phyloP scores from a whole-genome alignment of 1,140 invertebrate species.

The Harlomillsia oculata region DNA sequence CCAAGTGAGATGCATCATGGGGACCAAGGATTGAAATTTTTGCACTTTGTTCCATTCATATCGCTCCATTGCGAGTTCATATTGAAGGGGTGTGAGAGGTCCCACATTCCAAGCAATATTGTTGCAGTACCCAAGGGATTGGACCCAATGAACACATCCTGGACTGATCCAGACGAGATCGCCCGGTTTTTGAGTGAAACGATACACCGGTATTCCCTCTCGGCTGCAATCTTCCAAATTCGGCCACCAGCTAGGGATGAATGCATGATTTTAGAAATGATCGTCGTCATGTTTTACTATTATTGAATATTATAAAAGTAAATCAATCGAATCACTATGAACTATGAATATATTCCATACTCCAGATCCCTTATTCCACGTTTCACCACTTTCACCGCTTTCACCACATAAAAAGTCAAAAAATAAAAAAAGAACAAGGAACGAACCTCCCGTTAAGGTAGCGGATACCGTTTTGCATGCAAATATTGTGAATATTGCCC shows the following conservation, averaged over 20 bases:
- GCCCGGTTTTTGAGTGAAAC: slow-evolving; percentile 50
- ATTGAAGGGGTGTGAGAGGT: slow-evolving; percentile 44
- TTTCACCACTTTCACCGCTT: neutral
- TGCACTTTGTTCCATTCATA: slow-evolving; percentile 50
- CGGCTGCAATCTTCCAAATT: slow-evolving; percentile 44
- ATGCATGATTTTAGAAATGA: too few species aligned
- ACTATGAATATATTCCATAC: too few species aligned
- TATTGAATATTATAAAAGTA: neutral
- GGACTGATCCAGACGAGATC: slow-evolving; percentile 49
- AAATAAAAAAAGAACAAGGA: neutral
- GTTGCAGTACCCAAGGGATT: slow-evolving; percentile 46
- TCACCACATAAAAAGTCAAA: neutral
- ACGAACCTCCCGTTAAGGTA: neutral
- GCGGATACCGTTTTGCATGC: slow-evolving; percentile 39
- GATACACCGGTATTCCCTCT: slow-evolving; percentile 46
- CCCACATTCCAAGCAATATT: slow-evolving; percentile 54
- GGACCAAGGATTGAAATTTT: slow-evolving; percentile 47
- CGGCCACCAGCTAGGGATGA: too few species aligned
- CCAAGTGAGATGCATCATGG: slow-evolving; percentile 39
- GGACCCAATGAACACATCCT: slow-evolving; percentile 50
- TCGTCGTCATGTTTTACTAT: slow-evolving; percentile 21
- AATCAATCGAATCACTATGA: neutral
- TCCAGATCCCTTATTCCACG: neutral
- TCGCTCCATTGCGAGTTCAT: slow-evolving; percentile 42
- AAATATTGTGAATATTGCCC: slow-evolving; percentile 45